Conservation (phyloP, 2,113 vertebrate species). For the Petroica traversi region DNA sequence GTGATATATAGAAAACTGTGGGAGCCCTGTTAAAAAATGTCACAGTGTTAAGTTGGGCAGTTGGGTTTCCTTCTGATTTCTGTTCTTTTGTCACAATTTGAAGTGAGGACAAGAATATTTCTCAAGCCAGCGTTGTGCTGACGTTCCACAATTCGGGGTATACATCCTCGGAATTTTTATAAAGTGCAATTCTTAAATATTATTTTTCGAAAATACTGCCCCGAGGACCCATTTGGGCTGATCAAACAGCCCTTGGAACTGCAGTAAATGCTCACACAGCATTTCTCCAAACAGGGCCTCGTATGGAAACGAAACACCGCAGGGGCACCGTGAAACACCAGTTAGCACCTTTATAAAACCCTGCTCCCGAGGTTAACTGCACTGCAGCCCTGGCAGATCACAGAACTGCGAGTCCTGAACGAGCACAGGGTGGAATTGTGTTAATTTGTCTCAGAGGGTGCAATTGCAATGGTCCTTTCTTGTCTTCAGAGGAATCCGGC, state of each 20-base stretch:
- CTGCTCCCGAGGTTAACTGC: conserved; percentile 40
- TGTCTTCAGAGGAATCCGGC: not conserved
- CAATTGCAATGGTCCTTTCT: conserved; percentile 22
- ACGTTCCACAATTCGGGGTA: not conserved
- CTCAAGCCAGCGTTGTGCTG: not conserved
- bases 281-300: conserved; percentile 47
- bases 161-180: conserved; percentile 15
- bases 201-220: conserved; percentile 43
- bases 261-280: conserved; percentile 8
- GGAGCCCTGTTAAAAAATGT: not conserved
- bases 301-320: conserved; percentile 28
- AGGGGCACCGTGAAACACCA: conserved; percentile 46
- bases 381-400: conserved; percentile 50
- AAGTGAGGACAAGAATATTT: not conserved
- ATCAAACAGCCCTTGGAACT: conserved; percentile 54
- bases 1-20: not conserved
- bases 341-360: conserved; percentile 60
- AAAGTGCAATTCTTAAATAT: conserved; percentile 49
- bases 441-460: conserved; percentile 43
- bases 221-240: conserved; percentile 33
- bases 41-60: not conserved
- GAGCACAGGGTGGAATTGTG: conserved; percentile 11
- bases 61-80: not conserved
- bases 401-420: not conserved
- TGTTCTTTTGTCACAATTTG: not conserved